phyloP scores from a whole-genome alignment of 2,113 vertebrate species.

The Pteronura brasiliensis region DNA sequence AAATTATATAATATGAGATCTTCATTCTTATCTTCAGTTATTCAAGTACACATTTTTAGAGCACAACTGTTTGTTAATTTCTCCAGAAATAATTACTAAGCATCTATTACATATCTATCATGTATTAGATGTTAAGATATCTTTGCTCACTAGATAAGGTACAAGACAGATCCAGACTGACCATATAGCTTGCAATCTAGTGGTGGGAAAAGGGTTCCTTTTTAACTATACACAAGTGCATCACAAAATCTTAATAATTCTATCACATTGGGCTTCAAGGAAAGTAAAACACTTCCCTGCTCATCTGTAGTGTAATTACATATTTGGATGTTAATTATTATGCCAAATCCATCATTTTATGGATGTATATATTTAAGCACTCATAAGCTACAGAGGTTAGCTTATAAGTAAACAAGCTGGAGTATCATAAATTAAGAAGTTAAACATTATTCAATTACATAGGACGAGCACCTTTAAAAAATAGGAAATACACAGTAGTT shows the following conservation, averaged over 20 bases:
- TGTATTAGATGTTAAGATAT: neutral
- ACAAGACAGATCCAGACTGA: neutral
- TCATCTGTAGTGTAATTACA: neutral
- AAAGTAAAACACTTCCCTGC: neutral
- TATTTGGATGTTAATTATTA: neutral
- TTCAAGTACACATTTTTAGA: neutral
- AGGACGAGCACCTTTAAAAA: neutral
- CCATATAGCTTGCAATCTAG: neutral
- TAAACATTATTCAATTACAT: neutral
- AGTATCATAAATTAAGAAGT: neutral
- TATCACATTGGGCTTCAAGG: neutral
- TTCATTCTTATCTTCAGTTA: neutral
- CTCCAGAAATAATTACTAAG: neutral
- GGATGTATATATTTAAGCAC: neutral
- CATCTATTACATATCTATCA: neutral
- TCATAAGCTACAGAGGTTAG: neutral
- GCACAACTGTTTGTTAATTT: neutral
- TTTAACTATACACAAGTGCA: neutral
- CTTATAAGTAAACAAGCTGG: neutral
- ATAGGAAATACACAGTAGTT: neutral
- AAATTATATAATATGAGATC: neutral
- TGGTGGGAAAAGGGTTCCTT: neutral
- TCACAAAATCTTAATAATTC: neutral
- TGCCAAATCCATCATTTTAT: neutral
- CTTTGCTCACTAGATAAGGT: neutral